Base-by-base conservation (phyloP, 2,113 vertebrate species). In the Cynoglossus semilaevis region DNA sequence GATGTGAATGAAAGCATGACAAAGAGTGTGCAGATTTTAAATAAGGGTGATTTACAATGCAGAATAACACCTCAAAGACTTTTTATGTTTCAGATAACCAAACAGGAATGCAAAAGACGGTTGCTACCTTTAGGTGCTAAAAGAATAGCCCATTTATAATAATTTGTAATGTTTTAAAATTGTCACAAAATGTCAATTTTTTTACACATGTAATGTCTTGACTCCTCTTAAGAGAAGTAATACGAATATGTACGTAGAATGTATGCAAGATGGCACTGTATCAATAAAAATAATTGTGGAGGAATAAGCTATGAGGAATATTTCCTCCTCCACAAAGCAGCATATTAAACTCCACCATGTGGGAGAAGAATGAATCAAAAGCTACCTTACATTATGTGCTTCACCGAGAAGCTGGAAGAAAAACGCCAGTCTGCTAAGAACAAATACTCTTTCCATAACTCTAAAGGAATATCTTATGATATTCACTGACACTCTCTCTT, bases 301-400 rank as follows among this genome's bases (percentile, higher is more conserved):
- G 29, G 49, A 68, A 67, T 18, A 40, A 55, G 45, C 56, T 67
- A 41, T 16, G 42, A 67, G 15, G 41, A 77, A 74, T 59, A 46
- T 12, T 64, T 53, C 47, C 52, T 51, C 72, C 67, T 58, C 64
- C 64, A 72, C 67, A 65, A 17, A 59, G 64, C 47, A 37, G 51
- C 53, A 45, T 42, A 68, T 72, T 74, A 64, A 80, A 64, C 48
- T 45, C 66, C 67, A 56, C 45, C 51, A 56, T 54, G 63, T 51
- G 54, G 62, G 59, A 76, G 47, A 73, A 62, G 60, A 82, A 70
- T 68, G 50, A 77, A 80, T 64, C 55, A 65, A 84, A 70, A 65
- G 17, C 49, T 1, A 29, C 22, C 22, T 2, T 29, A 29, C 22
- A 29, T 4, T 29, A 16, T 22, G 12, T 0, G 1, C 18, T 41